These are phyloP conservation scores for human DNA, from an alignment of 2,113 vertebrate species.

Conservation along the genomic window DNA sequence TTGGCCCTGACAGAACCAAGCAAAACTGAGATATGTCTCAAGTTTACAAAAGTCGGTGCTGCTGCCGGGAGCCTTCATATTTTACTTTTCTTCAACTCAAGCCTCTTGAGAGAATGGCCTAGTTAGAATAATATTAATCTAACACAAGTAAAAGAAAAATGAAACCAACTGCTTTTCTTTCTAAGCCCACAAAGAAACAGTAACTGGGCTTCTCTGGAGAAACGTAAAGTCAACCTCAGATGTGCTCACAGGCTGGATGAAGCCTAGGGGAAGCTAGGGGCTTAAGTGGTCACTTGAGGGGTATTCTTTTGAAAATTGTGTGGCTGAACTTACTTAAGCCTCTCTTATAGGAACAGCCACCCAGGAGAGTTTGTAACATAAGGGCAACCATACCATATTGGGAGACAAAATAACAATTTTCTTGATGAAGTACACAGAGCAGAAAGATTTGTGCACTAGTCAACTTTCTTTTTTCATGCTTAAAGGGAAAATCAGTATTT, in stretches of 20 bases:
- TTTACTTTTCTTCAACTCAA: not conserved
- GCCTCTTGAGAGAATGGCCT: not conserved
- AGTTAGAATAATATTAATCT: not conserved
- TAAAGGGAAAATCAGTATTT: conserved; percentile 1
- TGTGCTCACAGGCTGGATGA: not conserved
- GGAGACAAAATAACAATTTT: not conserved
- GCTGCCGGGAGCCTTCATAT: not conserved
- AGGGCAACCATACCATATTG: not conserved
- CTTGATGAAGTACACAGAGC: not conserved
- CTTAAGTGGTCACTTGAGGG: not conserved
- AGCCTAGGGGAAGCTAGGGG: not conserved
- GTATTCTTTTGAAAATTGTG: not conserved
- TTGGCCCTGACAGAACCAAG: not conserved
- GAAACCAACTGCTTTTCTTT: not conserved
- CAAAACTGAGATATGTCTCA: not conserved
- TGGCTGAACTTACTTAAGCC: not conserved
- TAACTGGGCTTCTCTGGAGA: not conserved
- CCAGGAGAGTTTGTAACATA: not conserved
- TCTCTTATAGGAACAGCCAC: not conserved
- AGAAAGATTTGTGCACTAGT: not conserved
- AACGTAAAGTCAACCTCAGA: not conserved
- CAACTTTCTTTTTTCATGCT: not conserved
- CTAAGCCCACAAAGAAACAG: not conserved
- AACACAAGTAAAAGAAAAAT: not conserved
- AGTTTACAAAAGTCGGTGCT: not conserved